Evolutionary conservation across 2,888 invertebrate species (phyloP), one percentile per base, ranked within the genome.

Genomic region (Gnatocerus cornutus): DNA sequence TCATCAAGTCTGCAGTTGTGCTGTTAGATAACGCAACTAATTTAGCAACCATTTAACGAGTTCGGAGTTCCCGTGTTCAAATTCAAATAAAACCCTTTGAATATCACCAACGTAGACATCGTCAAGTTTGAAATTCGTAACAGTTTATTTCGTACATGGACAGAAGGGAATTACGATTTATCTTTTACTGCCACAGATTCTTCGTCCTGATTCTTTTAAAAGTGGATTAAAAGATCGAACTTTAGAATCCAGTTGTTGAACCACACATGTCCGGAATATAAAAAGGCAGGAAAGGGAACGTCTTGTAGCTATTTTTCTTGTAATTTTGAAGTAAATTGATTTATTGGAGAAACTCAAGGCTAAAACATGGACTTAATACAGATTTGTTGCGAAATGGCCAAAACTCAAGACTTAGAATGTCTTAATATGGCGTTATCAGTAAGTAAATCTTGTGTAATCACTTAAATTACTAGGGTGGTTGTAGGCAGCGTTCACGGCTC

Each of bases 381-480:
- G 10, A 61, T 61, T 62, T 50, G 8, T 8, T 37, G 39, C 27
- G 46, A 45, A 41, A 43, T 29, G 50, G 13, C 50, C n/a, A 16
- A 30, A 21, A 39, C 30, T 37, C 45, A 29, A 50, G 59, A 45
- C 59, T 39, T 41, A 52, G 67, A 55, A 68, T 46, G 56, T 63
- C 68, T 68, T 68, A 68, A 68, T 63, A 62, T 55, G 56, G 30
- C 55, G 53, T 62, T 68, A 68, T 68, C 68, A 61, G 68, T 46
- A 21, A 48, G 68, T 53, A 68, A 68, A 68, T 68, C 68, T 68
- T 62, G 62, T 68, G 68, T 68, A 68, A 68, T 68, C 68, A 27
- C 59, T 45, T 62, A 68, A 68, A 68, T 68, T 68, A 56, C 68
- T 56, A 14, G 56, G 56, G 62, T 21, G 61, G 37, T 39, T 48